phyloP scores from a whole-genome alignment of 2,113 vertebrate genomes.

The Podarcis muralis region DNA sequence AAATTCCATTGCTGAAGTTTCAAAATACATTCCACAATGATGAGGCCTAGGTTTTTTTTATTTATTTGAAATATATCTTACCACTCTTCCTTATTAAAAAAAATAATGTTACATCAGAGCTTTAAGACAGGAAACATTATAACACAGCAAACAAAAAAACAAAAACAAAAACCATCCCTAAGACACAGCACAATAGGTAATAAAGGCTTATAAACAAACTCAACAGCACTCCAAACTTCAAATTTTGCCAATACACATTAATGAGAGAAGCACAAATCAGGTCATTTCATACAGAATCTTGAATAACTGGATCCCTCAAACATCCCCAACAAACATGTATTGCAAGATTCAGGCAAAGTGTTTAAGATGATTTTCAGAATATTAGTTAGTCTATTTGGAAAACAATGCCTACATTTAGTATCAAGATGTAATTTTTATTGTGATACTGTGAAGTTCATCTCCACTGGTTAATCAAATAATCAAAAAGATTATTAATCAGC shows the following conservation, averaged over 20 bases:
- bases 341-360: neutral
- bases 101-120: no score
- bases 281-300: neutral
- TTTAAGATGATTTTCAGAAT: neutral
- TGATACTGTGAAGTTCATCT: neutral
- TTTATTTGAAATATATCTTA: no score
- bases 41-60: neutral
- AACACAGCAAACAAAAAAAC: no score
- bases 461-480: conserved; percentile 19
- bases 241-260: neutral
- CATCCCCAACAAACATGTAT: neutral
- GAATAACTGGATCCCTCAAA: neutral
- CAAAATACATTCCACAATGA: neutral
- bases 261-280: neutral
- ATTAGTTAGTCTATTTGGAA: neutral
- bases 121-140: no score
- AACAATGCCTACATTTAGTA: conserved; percentile 11
- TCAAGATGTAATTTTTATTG: conserved; percentile 2
- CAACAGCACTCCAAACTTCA: neutral
- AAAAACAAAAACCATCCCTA: no score
- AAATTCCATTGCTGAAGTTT: neutral
- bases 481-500: conserved; percentile 6
- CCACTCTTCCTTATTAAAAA: no score
- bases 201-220: no score
- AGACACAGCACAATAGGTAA: no score